phyloP scores from a whole-genome alignment of 2,888 invertebrate genomes.

The Germaria angustata region DNA sequence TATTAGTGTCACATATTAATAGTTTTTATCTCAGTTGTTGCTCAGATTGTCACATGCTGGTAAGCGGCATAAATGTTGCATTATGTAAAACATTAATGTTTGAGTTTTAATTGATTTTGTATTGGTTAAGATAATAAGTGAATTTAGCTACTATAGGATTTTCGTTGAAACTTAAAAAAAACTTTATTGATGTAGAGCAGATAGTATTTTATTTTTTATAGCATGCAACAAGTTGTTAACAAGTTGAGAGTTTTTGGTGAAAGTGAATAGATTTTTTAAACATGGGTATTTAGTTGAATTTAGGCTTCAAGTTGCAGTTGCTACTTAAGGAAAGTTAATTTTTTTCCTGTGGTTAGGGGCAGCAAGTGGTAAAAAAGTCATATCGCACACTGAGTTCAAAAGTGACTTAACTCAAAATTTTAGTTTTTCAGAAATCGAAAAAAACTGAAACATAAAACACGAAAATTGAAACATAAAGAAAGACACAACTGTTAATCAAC shows the following conservation, averaged over 20 bases:
- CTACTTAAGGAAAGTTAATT: too few species aligned
- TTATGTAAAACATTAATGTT: constrained; percentile 57
- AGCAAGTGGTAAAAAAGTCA: too few species aligned
- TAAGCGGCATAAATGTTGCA: constrained; percentile 28
- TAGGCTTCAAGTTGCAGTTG: too few species aligned
- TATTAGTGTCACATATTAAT: constrained; percentile 65
- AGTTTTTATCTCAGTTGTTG: constrained; percentile 52
- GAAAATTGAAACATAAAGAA: too few species aligned
- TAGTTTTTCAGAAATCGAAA: too few species aligned
- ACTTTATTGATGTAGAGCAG: not conserved
- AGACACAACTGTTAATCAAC: too few species aligned
- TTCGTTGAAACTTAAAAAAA: constrained; percentile 18
- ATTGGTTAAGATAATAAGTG: constrained; percentile 42
- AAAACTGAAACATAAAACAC: too few species aligned
- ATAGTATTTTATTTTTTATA: not conserved
- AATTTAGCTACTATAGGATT: constrained; percentile 38
- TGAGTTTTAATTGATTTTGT: constrained; percentile 57
- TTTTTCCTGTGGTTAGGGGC: too few species aligned
- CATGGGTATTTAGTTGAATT: not conserved
- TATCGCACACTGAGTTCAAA: too few species aligned
- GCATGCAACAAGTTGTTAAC: not conserved
- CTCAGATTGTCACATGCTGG: constrained; percentile 50
- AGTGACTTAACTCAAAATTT: too few species aligned
- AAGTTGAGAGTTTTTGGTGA: not conserved
- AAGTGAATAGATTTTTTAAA: not conserved